A percentile compares a stretch with the other conserved stretches of the same genome.
Evolutionary conservation across 2,113 vertebrate species (phyloP).

Genomic region (Syngnathus typhle): DNA sequence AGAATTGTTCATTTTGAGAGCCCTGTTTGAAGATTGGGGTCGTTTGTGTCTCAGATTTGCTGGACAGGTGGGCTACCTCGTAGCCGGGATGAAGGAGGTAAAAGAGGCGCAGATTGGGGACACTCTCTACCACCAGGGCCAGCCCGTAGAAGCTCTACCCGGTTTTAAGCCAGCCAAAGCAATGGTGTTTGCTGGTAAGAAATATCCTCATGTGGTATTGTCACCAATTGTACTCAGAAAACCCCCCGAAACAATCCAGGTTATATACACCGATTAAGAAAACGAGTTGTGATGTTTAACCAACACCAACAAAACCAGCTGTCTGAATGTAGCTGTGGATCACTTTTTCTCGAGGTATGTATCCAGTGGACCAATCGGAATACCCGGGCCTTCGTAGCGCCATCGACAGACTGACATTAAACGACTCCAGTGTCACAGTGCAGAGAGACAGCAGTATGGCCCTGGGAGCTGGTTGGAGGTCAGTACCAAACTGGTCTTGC

Average conservation of each 20-base stretch:
- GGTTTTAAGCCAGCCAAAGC: slow-evolving; percentile 93
- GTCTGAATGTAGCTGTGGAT: background rate
- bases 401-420: slow-evolving; percentile 88
- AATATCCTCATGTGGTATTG: background rate
- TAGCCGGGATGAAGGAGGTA: slow-evolving; percentile 95
- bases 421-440: slow-evolving; percentile 90
- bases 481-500: slow-evolving; percentile 24
- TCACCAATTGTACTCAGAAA: background rate
- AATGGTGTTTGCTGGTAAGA: slow-evolving; percentile 96
- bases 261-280: no score
- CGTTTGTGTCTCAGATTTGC: slow-evolving; percentile 74
- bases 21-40: background rate
- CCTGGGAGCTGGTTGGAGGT: slow-evolving; percentile 96
- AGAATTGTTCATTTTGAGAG: no score
- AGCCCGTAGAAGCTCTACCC: slow-evolving; percentile 85
- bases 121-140: slow-evolving; percentile 82
- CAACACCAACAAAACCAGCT: background rate
- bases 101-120: slow-evolving; percentile 98
- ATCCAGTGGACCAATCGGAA: slow-evolving; percentile 90
- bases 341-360: slow-evolving; percentile 76
- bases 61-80: slow-evolving; percentile 92
- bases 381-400: slow-evolving; percentile 85
- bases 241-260: no score
- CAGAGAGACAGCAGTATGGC: slow-evolving; percentile 89
- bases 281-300: background rate